Conservation (phyloP, 2,888 invertebrate genomes). For the Synergus itoensis region DNA sequence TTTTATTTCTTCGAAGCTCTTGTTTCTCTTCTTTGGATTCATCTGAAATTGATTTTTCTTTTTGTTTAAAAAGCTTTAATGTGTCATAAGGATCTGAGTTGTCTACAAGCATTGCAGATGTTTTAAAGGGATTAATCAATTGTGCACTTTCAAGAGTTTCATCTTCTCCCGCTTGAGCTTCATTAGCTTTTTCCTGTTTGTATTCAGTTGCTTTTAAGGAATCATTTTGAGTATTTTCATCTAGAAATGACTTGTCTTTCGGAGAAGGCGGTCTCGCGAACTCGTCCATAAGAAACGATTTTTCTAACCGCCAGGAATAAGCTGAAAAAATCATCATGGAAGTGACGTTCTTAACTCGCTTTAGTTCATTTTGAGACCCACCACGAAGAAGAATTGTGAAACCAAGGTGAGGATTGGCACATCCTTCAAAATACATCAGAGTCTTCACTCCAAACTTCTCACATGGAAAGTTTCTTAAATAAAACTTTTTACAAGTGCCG, state of each 20-base stretch:
- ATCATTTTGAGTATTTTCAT: constrained; percentile 67
- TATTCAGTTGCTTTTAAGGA: constrained; percentile 52
- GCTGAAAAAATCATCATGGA: constrained; percentile 89
- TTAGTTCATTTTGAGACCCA: constrained; percentile 84
- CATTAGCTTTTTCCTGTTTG: constrained; percentile 61
- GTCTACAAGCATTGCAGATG: constrained; percentile 64
- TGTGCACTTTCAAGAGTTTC: constrained; percentile 17
- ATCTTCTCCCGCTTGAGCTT: constrained; percentile 26
- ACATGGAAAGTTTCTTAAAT: constrained; percentile 81
- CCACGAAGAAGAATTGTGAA: constrained; percentile 94
- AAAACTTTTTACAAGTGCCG: constrained; percentile 91
- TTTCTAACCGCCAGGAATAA: constrained; percentile 96
- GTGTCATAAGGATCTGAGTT: constrained; percentile 72
- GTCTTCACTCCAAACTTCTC: constrained; percentile 85
- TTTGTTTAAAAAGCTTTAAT: constrained; percentile 71
- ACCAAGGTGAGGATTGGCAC: constrained; percentile 89
- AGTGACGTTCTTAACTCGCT: constrained; percentile 90
- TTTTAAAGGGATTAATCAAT: constrained; percentile 41
- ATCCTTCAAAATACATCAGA: constrained; percentile 95
- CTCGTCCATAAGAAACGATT: constrained; percentile 91
- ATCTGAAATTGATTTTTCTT: constrained; percentile 47
- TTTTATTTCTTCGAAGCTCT: constrained; percentile 47
- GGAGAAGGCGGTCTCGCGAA: constrained; percentile 86
- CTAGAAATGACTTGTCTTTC: constrained; percentile 79
- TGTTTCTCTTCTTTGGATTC: constrained; percentile 52